Percentiles rank a stretch among this genome's conserved stretches.
These are phyloP conservation scores for Sinocyclocheilus anshuiensis DNA, from an alignment of 2,113 vertebrate species.

Conservation along the genomic window DNA sequence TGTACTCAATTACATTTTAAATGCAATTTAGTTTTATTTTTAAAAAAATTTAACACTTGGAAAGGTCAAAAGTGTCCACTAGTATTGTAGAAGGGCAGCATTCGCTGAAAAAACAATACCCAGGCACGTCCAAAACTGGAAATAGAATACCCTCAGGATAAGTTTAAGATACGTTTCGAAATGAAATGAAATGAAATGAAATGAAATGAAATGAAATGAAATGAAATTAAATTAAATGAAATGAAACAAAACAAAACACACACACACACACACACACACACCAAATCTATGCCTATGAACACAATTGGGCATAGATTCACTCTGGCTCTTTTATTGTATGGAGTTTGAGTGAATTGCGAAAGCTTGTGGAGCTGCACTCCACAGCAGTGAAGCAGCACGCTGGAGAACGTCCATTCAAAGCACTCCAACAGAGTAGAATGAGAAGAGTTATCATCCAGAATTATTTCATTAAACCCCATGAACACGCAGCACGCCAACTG, in stretches of 20 bases:
- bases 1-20: no score
- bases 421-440: constrained; percentile 13
- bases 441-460: constrained; percentile 37
- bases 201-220: no score
- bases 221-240: neutral
- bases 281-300: neutral
- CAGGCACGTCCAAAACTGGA: no score
- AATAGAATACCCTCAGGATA: neutral
- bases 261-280: neutral
- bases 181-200: neutral
- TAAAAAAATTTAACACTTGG: no score
- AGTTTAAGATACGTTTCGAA: no score
- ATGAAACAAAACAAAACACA: neutral
- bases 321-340: neutral
- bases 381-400: constrained; percentile 1
- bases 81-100: no score
- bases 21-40: no score
- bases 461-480: constrained; percentile 34
- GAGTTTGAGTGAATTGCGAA: constrained; percentile 3
- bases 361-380: constrained; percentile 15
- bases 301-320: neutral
- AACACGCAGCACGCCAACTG: neutral
- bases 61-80: no score
- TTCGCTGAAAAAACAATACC: no score
- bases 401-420: constrained; percentile 44